phyloP scores from a whole-genome alignment of 1,140 invertebrate genomes.

The Pseudomyrmex flavicornis region DNA sequence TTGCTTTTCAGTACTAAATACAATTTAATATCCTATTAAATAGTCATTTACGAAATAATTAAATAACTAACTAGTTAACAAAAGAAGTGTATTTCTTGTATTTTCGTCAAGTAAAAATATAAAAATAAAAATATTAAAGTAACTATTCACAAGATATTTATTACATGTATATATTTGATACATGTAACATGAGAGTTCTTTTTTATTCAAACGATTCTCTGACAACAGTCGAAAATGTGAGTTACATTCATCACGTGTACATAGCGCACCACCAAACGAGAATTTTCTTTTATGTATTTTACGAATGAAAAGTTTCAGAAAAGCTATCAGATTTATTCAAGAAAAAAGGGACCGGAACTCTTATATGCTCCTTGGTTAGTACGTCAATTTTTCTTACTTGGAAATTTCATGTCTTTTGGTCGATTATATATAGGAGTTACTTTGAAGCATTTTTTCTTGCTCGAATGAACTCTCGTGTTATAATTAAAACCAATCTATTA shows the following conservation, averaged over 20 bases:
- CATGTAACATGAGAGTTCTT: too few relatives aligned
- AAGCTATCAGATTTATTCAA: conserved; percentile 15
- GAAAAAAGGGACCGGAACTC: neutral
- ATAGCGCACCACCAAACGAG: neutral
- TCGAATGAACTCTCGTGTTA: conserved; percentile 8
- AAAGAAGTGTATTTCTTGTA: too few relatives aligned
- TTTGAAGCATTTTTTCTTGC: neutral
- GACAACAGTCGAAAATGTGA: neutral
- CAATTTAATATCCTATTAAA: too few relatives aligned
- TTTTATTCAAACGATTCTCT: neutral
- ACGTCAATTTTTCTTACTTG: conserved; percentile 5
- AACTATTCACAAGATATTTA: too few relatives aligned
- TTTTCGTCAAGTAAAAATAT: too few relatives aligned
- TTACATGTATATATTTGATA: too few relatives aligned
- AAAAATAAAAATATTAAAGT: too few relatives aligned
- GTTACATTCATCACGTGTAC: neutral
- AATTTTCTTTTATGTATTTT: neutral
- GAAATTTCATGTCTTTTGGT: conserved; percentile 7
- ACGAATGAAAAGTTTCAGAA: conserved; percentile 11
- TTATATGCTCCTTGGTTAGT: neutral
- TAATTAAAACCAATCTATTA: neutral
- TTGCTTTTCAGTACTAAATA: too few relatives aligned
- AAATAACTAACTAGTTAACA: too few relatives aligned
- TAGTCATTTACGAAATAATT: too few relatives aligned
- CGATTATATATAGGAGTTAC: neutral